Evolutionary conservation across 2,113 vertebrate species (phyloP), one percentile per base, ranked within the genome.

Genomic region (Corythornis madagascariensis): DNA sequence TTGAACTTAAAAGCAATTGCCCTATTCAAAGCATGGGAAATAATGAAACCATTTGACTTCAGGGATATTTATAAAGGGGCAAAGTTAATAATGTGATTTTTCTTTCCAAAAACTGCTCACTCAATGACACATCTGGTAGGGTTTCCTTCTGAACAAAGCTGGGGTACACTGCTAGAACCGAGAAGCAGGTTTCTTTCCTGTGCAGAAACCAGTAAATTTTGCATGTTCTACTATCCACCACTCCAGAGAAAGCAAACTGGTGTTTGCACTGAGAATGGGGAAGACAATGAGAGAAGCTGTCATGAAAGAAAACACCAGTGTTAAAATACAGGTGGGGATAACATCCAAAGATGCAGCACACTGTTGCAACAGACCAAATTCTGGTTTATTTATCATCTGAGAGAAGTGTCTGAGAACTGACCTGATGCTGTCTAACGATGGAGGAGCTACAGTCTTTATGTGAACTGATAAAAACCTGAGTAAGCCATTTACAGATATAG

Each of bases 1-100:
- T 70, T 92, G 35, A 82, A 86, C 60, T 74, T 89, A 60, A 88
- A 91, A 91, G 87, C 75, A 86, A 50, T 83, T 25, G 1, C 47
- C 60, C 33, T 14, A 53, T 86, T 86, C 63, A 59, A 70, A 83
- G 25, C 21, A 42, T 57, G 16, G 19, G 52, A 28, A 18, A 52
- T 86, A 61, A 61, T 33, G 71, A 20, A 83, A 50, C 26, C 42
- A 59, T 91, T 91, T 72, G 21, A 63, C 19, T 76, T 61, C 31
- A 52, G 15, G 7, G 7, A 6, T n/a, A 26, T 69, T 77, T 77
- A 20, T 40, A 57, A 84, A 42, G 17, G 4, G 4, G 5, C 3
- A 10, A 21, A 67, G 11, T 7, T 14, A 42, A 60, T 35, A 43
- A 29, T 15, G 52, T 13, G 2, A 45, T 26, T 9, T 76, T 7